A percentile compares a stretch with the other conserved stretches of the same genome.
phyloP scores from a whole-genome alignment of 2,113 vertebrate genomes.

The Lycocorax pyrrhopterus region DNA sequence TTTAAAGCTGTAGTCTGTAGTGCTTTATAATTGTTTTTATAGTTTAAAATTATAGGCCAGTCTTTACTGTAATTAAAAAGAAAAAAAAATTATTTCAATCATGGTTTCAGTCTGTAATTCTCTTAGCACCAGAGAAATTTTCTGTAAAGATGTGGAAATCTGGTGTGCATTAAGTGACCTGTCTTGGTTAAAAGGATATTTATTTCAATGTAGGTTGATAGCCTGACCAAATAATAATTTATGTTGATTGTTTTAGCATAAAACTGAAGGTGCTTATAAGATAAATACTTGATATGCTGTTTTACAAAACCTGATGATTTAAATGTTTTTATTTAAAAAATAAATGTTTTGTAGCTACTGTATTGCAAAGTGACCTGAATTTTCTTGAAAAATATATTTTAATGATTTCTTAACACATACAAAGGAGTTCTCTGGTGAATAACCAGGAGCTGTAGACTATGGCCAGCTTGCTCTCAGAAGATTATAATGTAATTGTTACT shows the following conservation, averaged over 20 bases:
- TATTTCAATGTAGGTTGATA: constrained; percentile 46
- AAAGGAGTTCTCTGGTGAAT: neutral
- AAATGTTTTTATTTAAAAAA: constrained; percentile 67
- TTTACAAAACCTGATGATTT: constrained; percentile 56
- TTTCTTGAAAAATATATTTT: constrained; percentile 4
- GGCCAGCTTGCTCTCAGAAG: neutral
- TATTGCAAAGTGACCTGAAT: constrained; percentile 9
- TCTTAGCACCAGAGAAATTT: neutral
- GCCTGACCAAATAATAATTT: constrained; percentile 47
- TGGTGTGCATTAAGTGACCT: neutral
- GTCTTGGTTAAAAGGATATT: constrained; percentile 46
- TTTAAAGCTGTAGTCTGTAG: neutral
- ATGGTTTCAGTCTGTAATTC: neutral
- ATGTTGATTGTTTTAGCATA: constrained; percentile 44
- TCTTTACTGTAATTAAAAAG: constrained; percentile 29
- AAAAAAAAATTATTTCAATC: neutral
- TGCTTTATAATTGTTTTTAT: neutral
- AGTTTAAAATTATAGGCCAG: constrained; percentile 6
- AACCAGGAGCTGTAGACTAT: neutral
- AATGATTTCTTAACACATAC: neutral
- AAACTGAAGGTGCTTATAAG: constrained; percentile 58
- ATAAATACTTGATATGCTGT: constrained; percentile 34
- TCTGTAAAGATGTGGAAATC: neutral
- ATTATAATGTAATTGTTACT: neutral
- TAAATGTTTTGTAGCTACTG: constrained; percentile 50